Percentiles rank a stretch among this genome's conserved stretches.
Conservation (phyloP, 2,888 invertebrate species). For the Strigamia crassipes region DNA sequence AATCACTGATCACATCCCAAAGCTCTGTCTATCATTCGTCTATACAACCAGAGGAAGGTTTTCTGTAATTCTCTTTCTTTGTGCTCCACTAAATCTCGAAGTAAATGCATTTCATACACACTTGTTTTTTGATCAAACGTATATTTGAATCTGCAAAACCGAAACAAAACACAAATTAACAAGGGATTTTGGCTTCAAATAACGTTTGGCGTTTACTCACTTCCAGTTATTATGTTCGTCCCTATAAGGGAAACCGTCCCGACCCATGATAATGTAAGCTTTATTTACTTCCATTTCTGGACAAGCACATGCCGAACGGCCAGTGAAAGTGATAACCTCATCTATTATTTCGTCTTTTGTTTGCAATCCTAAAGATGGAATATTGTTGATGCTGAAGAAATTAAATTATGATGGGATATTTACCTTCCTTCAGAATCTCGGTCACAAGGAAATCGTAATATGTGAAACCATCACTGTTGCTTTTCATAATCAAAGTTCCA, state of each 20-base stretch:
- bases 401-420: background rate
- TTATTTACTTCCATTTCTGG: background rate
- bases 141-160: background rate
- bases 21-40: background rate
- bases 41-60: background rate
- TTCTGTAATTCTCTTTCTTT: background rate
- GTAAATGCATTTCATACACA: background rate
- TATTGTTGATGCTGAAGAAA: background rate
- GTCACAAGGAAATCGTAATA: slow-evolving; percentile 25
- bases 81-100: background rate
- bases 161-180: background rate
- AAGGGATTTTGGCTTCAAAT: too few species aligned
- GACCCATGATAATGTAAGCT: background rate
- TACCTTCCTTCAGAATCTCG: slow-evolving; percentile 27
- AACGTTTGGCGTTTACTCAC: background rate
- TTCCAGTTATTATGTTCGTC: background rate
- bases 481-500: background rate
- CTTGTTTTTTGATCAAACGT: background rate
- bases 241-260: background rate
- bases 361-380: background rate
- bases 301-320: background rate
- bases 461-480: background rate
- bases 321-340: background rate
- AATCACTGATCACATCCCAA: background rate
- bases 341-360: background rate